phyloP scores from a whole-genome alignment of 2,113 vertebrate species.

The Corydoras maculifer region DNA sequence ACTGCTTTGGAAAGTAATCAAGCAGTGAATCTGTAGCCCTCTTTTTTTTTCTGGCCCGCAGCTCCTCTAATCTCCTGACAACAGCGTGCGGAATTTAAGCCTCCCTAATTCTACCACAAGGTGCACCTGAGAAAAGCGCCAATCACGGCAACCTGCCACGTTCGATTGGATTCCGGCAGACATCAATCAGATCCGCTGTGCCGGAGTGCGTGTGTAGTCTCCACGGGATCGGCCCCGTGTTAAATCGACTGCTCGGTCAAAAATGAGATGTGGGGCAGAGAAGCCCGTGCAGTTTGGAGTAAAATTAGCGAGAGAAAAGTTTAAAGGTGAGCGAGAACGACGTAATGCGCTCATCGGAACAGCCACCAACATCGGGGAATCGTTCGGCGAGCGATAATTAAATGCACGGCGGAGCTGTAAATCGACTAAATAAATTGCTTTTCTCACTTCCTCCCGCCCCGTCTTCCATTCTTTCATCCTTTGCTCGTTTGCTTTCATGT shows the following conservation, averaged over 20 bases:
- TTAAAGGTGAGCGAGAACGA: slow-evolving; percentile 48
- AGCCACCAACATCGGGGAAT: slow-evolving; percentile 56
- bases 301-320: slow-evolving; percentile 34
- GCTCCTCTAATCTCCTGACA: slow-evolving; percentile 47
- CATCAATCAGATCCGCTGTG: slow-evolving; percentile 54
- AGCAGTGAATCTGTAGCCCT: slow-evolving; percentile 23
- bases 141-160: slow-evolving; percentile 51
- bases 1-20: slow-evolving; percentile 48
- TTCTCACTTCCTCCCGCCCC: slow-evolving; percentile 55
- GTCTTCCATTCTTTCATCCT: slow-evolving; percentile 15
- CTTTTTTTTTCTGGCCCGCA: slow-evolving; percentile 33
- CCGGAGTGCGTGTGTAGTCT: slow-evolving; percentile 51
- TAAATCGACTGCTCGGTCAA: slow-evolving; percentile 60
- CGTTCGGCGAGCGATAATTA: slow-evolving; percentile 61
- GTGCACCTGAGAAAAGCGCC: slow-evolving; percentile 49
- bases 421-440: slow-evolving; percentile 66
- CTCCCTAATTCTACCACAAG: slow-evolving; percentile 12
- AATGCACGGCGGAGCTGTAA: slow-evolving; percentile 64
- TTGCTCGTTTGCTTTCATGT: slow-evolving; percentile 14
- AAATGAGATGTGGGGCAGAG: slow-evolving; percentile 52
- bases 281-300: slow-evolving; percentile 50
- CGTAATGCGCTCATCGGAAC: slow-evolving; percentile 46
- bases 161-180: slow-evolving; percentile 58
- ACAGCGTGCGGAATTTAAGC: slow-evolving; percentile 29
- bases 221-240: slow-evolving; percentile 58